These are phyloP conservation scores for Cervus canadensis DNA, from an alignment of 2,113 vertebrate genomes.

Conservation along the genomic window DNA sequence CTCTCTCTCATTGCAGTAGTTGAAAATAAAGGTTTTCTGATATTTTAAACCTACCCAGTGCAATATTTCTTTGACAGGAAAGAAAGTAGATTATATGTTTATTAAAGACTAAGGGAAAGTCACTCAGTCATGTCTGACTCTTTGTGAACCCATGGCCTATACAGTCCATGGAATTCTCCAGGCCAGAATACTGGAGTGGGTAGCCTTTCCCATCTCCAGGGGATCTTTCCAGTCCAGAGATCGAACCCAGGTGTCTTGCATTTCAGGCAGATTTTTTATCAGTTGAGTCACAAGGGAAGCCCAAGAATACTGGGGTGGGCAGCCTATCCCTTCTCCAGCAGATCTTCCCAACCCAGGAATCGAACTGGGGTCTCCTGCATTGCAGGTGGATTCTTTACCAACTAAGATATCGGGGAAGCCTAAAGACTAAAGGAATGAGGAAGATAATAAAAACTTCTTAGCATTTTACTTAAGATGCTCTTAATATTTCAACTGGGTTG, in stretches of 20 bases:
- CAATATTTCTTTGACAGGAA: not conserved
- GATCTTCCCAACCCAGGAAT: not conserved
- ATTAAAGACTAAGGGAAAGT: not conserved
- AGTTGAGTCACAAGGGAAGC: not conserved
- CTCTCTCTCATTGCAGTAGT: not conserved
- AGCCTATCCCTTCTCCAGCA: not conserved
- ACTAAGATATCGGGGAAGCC: not conserved
- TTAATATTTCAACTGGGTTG: not conserved
- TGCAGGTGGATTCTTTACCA: not conserved
- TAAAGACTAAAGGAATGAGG: not conserved
- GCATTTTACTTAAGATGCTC: not conserved
- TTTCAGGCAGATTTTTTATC: not conserved
- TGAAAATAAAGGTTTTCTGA: not conserved
- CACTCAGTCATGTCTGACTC: accelerated
- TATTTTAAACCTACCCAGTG: not conserved
- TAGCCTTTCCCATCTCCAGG: not conserved
- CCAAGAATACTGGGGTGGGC: not conserved
- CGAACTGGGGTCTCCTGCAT: not conserved
- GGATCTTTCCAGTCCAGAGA: not conserved
- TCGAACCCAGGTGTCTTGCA: not conserved
- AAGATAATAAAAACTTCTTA: not conserved
- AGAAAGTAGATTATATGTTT: not conserved
- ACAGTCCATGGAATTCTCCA: not conserved
- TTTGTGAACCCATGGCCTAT: not conserved
- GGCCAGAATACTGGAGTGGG: not conserved